These are phyloP conservation scores for Metacarcinus magister DNA, from an alignment of 2,888 invertebrate species.

Conservation along the genomic window DNA sequence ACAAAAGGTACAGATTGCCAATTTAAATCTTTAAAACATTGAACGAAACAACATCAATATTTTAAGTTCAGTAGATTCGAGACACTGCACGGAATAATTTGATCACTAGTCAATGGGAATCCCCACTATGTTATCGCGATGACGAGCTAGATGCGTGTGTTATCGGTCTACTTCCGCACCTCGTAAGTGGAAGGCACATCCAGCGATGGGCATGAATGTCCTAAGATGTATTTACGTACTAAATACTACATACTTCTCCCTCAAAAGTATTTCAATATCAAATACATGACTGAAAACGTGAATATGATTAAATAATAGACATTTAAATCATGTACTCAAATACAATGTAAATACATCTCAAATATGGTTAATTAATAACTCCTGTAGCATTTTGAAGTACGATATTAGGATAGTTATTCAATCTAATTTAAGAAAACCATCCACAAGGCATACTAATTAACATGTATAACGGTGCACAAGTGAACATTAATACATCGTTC, in stretches of 20 bases:
- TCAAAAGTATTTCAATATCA: not conserved
- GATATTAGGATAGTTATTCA: no score
- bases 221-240: no score
- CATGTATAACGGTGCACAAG: not conserved
- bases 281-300: not conserved
- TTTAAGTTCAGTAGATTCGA: not conserved
- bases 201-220: not conserved
- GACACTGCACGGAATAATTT: not conserved
- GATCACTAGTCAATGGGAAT: not conserved
- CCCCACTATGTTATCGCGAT: not conserved
- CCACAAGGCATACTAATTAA: not conserved
- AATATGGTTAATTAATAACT: no score
- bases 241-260: not conserved
- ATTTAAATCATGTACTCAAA: not conserved
- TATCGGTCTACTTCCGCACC: not conserved
- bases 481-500: no score
- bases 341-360: not conserved
- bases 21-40: not conserved
- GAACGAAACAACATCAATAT: not conserved
- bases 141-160: not conserved
- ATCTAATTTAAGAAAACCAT: not conserved
- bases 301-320: not conserved
- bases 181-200: not conserved
- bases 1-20: not conserved
- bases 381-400: no score